Base-by-base conservation (phyloP, 2,113 vertebrate species). In the Ageneiosus marmoratus region DNA sequence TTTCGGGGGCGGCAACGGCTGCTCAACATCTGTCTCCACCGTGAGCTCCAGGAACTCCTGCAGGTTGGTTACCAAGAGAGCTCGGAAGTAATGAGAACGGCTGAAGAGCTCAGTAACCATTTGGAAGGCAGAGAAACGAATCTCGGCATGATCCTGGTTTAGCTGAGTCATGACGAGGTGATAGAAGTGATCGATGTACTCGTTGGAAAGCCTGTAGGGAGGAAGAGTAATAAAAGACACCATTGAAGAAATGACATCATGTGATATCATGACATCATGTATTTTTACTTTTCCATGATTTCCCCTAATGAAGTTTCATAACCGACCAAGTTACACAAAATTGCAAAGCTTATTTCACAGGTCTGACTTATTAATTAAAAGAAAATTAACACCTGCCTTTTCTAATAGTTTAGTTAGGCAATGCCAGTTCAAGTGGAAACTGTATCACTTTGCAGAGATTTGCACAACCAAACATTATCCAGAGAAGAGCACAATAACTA, bases 1-100 rank as follows among this genome's bases (percentile, higher is more conserved):
- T 73, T 87, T 93, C 0, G 98, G 98, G 0, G 97, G 96, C 0
- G 98, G 98, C 15, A 99, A 94, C 6, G 97, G 98, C 88, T 94
- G 95, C 15, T 95, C 94, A 0, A 90, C 89, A 81, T 99, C 93
- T 0, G 92, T 97, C 80, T 97, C 98, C 24, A 99, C 93, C 0
- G 97, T 98, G 65, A 99, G 92, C 90, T 96, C 96, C 92, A 99
- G 87, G 51, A 98, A 94, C 74, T 96, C 96, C 92, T 98, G 98
- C 81, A 99, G 94, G 90, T 95, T 92, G 46, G 95, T 91, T 58
- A 98, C 90, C 0, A 98, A 83, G 16, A 96, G 91, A 0, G 79
- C 87, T 75, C 98, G 91, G 91, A 99, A 98, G 3, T 91, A 94
- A 86, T 98, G 97, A 0, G 98, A 99, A 1, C 97, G 92, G 77